Evolutionary conservation across 2,797 vertebrate genomes (phyloP).

Genomic region (Pipistrellus pygmaeus): DNA sequence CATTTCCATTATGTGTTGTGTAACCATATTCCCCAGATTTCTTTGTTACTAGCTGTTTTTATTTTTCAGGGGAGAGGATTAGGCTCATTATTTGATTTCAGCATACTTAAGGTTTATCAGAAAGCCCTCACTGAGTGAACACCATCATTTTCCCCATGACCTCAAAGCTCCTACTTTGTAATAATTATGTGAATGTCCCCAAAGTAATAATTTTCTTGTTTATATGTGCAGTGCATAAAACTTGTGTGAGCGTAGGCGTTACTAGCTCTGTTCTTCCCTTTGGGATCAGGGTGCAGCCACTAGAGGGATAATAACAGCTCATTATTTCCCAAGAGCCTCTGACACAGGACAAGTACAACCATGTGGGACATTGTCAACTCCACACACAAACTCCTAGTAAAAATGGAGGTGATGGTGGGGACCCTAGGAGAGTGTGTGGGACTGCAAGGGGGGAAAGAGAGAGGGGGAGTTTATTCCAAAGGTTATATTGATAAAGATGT

Average conservation of each 20-base stretch:
- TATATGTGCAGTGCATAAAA: neutral
- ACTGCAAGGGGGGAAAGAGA: neutral
- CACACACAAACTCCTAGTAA: neutral
- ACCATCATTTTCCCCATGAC: neutral
- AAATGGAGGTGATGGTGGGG: too few relatives aligned
- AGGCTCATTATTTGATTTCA: conserved; percentile 46
- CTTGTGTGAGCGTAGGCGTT: neutral
- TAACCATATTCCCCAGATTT: neutral
- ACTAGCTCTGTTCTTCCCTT: neutral
- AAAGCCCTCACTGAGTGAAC: neutral
- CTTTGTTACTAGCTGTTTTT: neutral
- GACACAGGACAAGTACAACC: neutral
- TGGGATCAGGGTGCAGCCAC: neutral
- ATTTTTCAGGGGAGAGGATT: conserved; percentile 39
- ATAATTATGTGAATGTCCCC: neutral
- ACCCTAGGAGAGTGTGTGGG: neutral
- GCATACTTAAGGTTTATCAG: conserved; percentile 15
- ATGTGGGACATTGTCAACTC: neutral
- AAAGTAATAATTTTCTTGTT: neutral
- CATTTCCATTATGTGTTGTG: conserved; percentile 3
- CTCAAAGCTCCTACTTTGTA: neutral
- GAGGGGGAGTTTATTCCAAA: neutral
- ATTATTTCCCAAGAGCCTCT: neutral
- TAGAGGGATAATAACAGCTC: neutral
- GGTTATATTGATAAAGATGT: neutral